These are phyloP conservation scores for Leptatherina wallacei DNA, from an alignment of 2,797 vertebrate species.

Conservation along the genomic window DNA sequence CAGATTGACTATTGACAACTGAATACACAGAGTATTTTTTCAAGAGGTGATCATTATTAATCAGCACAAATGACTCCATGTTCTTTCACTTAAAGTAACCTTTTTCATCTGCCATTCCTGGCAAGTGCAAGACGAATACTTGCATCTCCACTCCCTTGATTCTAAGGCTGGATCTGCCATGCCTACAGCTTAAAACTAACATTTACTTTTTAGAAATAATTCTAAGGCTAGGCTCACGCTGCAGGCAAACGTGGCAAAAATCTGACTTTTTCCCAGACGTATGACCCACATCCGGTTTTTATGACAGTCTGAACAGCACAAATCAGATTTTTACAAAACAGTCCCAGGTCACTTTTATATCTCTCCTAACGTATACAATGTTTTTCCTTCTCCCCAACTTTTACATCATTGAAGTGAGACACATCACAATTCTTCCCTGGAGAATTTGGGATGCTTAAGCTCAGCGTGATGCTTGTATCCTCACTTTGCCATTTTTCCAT, in stretches of 20 bases:
- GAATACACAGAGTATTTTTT: background rate
- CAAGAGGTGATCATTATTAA: background rate
- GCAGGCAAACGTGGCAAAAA: background rate
- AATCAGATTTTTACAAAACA: no score
- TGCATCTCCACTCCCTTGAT: background rate
- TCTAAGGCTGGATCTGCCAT: background rate
- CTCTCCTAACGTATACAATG: no score
- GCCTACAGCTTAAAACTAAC: background rate
- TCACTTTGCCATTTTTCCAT: background rate
- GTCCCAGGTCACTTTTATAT: no score
- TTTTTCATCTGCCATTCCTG: background rate
- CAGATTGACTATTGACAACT: conserved; percentile 7
- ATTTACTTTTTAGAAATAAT: no score
- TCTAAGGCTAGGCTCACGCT: no score
- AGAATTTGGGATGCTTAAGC: background rate
- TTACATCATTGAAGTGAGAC: background rate
- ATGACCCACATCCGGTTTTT: background rate
- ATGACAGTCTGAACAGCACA: background rate
- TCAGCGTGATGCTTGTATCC: background rate
- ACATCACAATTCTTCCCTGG: background rate
- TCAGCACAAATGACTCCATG: background rate
- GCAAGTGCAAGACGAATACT: background rate
- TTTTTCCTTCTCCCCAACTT: background rate
- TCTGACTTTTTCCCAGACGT: background rate
- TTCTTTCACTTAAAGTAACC: background rate